phyloP scores from a whole-genome alignment of 2,888 invertebrate genomes.

The Crepidodera aurea region DNA sequence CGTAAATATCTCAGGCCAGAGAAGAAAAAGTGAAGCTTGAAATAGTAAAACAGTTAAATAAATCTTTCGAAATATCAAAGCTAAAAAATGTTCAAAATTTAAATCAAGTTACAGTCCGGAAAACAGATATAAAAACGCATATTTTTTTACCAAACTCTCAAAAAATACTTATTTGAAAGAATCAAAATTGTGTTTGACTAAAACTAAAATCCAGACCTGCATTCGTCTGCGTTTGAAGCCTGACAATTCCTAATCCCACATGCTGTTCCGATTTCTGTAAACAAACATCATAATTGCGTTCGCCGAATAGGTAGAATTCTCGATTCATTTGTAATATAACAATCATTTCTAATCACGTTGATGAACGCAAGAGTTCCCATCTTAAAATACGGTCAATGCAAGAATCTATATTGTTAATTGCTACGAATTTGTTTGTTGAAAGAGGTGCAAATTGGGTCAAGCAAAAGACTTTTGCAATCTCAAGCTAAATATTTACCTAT shows the following conservation, averaged over 20 bases:
- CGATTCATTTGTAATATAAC: slow-evolving; percentile 27
- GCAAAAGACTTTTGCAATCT: too few relatives aligned
- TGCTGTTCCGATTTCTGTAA: slow-evolving; percentile 46
- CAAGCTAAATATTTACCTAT: too few relatives aligned
- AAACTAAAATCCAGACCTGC: slow-evolving; percentile 18
- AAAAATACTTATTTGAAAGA: too few relatives aligned
- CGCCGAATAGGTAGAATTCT: slow-evolving; percentile 38
- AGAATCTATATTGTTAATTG: neutral
- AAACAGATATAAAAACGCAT: too few relatives aligned
- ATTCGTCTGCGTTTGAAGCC: slow-evolving; percentile 46
- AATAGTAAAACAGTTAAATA: too few relatives aligned
- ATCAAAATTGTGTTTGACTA: too few relatives aligned
- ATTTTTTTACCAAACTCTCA: too few relatives aligned
- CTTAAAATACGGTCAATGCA: slow-evolving; percentile 9
- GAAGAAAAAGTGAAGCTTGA: too few relatives aligned
- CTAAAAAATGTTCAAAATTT: too few relatives aligned
- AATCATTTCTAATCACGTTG: slow-evolving; percentile 31
- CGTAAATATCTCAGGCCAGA: too few relatives aligned
- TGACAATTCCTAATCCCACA: slow-evolving; percentile 49
- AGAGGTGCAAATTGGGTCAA: neutral
- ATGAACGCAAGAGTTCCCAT: slow-evolving; percentile 2
- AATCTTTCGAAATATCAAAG: too few relatives aligned
- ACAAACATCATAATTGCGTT: slow-evolving; percentile 50
- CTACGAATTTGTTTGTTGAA: neutral
- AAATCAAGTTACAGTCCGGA: too few relatives aligned